Percentiles rank a stretch among this genome's conserved stretches.
Evolutionary conservation across 2,113 vertebrate species (phyloP).

Genomic region (Halcyon malimbica): DNA sequence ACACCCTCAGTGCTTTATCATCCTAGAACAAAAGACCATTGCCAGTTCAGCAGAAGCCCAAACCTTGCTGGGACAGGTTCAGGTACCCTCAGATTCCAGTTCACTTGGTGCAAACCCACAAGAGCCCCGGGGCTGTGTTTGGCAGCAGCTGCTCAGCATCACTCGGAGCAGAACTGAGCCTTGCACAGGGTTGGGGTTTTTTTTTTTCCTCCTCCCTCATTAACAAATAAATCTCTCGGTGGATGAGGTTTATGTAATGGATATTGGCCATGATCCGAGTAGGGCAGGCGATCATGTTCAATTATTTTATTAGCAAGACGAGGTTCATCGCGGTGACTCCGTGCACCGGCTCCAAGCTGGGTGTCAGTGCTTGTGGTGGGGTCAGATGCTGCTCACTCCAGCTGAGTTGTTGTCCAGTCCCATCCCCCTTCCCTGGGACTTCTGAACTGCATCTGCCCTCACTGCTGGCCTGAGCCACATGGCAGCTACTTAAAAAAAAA

Average conservation of each 20-base stretch:
- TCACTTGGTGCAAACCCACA: background rate
- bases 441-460: background rate
- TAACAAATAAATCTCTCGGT: background rate
- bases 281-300: background rate
- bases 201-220: background rate
- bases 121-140: fast-evolving
- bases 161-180: background rate
- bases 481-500: background rate
- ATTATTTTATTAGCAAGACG: background rate
- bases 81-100: background rate
- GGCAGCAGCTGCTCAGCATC: background rate
- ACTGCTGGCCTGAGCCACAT: background rate
- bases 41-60: background rate
- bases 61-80: background rate
- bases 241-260: background rate
- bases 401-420: fast-evolving
- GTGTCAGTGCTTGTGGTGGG: background rate
- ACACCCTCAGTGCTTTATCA: background rate
- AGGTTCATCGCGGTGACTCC: background rate
- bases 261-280: background rate
- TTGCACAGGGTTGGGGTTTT: fast-evolving
- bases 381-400: background rate
- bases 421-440: background rate
- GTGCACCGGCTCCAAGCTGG: fast-evolving
- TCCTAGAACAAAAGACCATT: background rate